Evolutionary conservation across 2,888 invertebrate species (phyloP).

Genomic region (Molanna angustata): DNA sequence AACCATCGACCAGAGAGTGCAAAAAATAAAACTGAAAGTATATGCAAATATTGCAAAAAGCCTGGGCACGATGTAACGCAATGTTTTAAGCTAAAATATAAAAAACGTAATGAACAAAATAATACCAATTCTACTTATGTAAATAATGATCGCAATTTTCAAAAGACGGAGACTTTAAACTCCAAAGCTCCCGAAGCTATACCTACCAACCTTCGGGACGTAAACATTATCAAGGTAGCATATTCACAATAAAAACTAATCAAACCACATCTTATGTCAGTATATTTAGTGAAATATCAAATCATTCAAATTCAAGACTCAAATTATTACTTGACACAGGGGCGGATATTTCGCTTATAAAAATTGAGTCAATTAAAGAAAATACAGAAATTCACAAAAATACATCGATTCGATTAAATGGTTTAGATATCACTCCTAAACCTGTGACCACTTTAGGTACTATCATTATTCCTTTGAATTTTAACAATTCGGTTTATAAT

Average conservation of each 20-base stretch:
- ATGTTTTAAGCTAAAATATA: too few relatives aligned
- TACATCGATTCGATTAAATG: background rate
- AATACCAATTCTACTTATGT: too few relatives aligned
- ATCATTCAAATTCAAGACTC: too few relatives aligned
- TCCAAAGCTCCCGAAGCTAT: background rate
- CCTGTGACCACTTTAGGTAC: background rate
- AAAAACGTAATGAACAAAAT: too few relatives aligned
- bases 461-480: background rate
- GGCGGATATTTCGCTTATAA: background rate
- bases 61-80: too few relatives aligned
- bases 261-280: background rate
- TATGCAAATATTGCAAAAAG: too few relatives aligned
- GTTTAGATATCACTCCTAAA: background rate
- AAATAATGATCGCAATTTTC: too few relatives aligned
- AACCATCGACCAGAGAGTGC: too few relatives aligned
- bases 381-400: background rate
- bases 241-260: background rate
- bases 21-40: too few relatives aligned
- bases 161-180: too few relatives aligned
- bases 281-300: too few relatives aligned
- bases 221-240: background rate
- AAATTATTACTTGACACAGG: conserved; percentile 7
- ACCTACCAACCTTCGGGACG: background rate
- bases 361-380: background rate
- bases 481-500: background rate